Conservation (phyloP, 2,113 vertebrate species). For the Heteronetta atricapilla region DNA sequence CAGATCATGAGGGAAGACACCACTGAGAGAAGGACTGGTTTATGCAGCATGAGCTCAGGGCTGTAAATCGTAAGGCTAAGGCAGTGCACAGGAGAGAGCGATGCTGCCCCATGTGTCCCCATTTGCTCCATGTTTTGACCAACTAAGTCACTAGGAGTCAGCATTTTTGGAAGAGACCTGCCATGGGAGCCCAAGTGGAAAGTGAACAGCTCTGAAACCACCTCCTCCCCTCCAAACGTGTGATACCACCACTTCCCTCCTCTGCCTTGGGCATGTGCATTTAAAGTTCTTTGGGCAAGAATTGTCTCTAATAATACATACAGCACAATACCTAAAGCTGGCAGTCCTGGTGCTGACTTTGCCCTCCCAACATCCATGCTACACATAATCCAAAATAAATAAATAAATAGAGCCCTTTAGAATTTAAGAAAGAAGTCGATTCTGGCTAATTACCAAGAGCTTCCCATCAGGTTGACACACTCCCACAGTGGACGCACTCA, state of each 20-base stretch:
- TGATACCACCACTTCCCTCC: not conserved
- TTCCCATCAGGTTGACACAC: slow-evolving; percentile 23
- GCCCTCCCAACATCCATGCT: not conserved
- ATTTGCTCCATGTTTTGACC: not conserved
- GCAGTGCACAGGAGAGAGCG: rapidly evolving
- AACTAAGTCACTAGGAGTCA: not conserved
- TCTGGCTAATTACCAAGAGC: slow-evolving; percentile 41
- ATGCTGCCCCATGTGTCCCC: rapidly evolving
- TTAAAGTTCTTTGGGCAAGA: not conserved
- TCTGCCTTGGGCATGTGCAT: not conserved
- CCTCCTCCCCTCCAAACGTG: not conserved
- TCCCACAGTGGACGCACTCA: slow-evolving; percentile 34
- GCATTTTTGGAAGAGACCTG: not conserved
- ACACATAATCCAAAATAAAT: not conserved
- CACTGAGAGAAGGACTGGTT: not conserved
- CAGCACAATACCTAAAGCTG: not conserved
- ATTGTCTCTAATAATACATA: not conserved
- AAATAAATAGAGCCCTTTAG: not conserved
- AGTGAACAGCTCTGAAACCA: not conserved
- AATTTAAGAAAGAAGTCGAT: slow-evolving; percentile 1
- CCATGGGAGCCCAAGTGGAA: not conserved
- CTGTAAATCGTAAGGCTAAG: rapidly evolving
- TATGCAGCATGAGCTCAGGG: rapidly evolving
- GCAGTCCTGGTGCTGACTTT: not conserved
- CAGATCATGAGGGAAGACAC: not conserved